Conservation (phyloP, 2,888 invertebrate species). For the Gryllus longicercus region DNA sequence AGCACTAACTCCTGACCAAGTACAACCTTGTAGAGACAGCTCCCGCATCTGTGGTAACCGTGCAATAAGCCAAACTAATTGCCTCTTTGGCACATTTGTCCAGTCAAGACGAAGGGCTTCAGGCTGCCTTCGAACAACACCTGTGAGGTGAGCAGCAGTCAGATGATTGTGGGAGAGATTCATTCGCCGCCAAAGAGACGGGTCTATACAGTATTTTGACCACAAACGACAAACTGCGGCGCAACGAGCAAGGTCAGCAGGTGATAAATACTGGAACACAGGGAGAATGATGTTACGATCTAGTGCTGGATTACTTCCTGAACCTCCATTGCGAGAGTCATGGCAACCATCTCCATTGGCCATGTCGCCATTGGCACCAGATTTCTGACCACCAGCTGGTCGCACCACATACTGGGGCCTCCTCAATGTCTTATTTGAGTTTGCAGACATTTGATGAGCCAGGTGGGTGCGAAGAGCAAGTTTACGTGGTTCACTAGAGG, state of each 20-base stretch:
- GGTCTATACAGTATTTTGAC: conserved; percentile 81
- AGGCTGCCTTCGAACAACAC: conserved; percentile 86
- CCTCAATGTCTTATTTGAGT: conserved; percentile 58
- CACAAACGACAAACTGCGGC: conserved; percentile 76
- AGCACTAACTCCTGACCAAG: conserved; percentile 72
- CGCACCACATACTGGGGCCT: conserved; percentile 73
- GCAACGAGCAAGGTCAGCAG: conserved; percentile 47
- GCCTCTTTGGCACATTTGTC: conserved; percentile 79
- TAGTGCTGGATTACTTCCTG: conserved; percentile 45
- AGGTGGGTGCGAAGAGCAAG: conserved; percentile 70
- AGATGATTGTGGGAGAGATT: conserved; percentile 74
- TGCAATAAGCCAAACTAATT: conserved; percentile 87
- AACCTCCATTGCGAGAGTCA: background rate
- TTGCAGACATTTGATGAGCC: conserved; percentile 71
- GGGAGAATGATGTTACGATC: conserved; percentile 65
- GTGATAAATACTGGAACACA: conserved; percentile 51
- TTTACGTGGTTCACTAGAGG: conserved; percentile 55
- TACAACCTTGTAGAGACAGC: conserved; percentile 68
- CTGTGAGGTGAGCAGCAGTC: conserved; percentile 69
- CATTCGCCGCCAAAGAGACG: conserved; percentile 79
- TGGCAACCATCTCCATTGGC: background rate
- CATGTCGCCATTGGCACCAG: background rate
- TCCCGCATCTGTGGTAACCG: conserved; percentile 79
- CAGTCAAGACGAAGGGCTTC: conserved; percentile 78
- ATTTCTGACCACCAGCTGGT: conserved; percentile 49